A percentile compares a stretch with the other conserved stretches of the same genome.
Conservation (phyloP, 92 coral and sea anemone species). For the Pocillopora meandrina region DNA sequence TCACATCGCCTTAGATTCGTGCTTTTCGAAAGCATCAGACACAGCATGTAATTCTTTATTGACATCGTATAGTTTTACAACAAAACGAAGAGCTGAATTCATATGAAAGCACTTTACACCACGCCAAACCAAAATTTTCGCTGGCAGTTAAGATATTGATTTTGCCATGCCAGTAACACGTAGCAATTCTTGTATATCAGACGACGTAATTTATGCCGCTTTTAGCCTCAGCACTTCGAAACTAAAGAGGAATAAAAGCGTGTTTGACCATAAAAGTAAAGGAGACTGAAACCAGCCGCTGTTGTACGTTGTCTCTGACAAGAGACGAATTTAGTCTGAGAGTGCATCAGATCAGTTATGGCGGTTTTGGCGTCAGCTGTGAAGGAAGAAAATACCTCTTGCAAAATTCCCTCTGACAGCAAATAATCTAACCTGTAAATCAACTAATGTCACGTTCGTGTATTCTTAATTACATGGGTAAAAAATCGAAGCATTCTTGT, state of each 20-base stretch:
- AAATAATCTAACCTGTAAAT: not conserved
- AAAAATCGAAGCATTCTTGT: too few relatives aligned
- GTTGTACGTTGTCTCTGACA: constrained; percentile 4
- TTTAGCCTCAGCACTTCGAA: constrained; percentile 15
- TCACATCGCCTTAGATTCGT: not conserved
- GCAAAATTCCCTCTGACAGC: not conserved
- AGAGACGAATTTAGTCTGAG: not conserved
- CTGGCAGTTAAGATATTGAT: constrained; percentile 25
- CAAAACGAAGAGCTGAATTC: not conserved
- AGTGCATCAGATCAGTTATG: not conserved
- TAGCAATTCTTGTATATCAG: constrained; percentile 19
- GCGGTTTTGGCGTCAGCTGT: constrained; percentile 2
- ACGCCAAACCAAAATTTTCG: constrained; percentile 9
- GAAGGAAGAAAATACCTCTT: not conserved
- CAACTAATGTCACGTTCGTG: not conserved
- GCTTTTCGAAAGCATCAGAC: constrained; percentile 4
- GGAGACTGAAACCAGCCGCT: constrained; percentile 11
- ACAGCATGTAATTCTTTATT: not conserved
- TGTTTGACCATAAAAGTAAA: not conserved
- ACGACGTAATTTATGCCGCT: constrained; percentile 33
- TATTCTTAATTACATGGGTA: not conserved
- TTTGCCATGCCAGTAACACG: constrained; percentile 15
- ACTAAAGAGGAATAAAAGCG: constrained; percentile 11
- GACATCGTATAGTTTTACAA: not conserved
- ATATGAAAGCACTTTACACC: not conserved